phyloP scores from a whole-genome alignment of 1,140 invertebrate species.

The Orius insidiosus region DNA sequence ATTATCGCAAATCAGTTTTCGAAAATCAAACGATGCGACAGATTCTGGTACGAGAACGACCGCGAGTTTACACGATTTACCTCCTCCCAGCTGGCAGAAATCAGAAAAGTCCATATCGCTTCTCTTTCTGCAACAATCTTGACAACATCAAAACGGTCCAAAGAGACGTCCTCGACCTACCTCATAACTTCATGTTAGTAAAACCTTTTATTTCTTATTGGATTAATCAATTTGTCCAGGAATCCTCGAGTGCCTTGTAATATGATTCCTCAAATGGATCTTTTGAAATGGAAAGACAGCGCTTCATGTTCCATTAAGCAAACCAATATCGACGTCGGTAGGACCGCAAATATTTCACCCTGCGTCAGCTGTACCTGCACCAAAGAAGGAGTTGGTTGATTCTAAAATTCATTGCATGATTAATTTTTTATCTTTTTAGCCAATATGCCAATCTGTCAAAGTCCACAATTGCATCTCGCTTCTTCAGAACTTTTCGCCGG shows the following conservation, averaged over 20 bases:
- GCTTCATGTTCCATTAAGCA: conserved; percentile 28
- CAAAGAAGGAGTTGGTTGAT: conserved; percentile 34
- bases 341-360: conserved; percentile 33
- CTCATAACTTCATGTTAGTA: conserved; percentile 75
- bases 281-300: conserved; percentile 31
- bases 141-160: conserved; percentile 76
- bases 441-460: conserved; percentile 34
- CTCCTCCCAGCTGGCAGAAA: conserved; percentile 76
- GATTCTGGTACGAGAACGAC: conserved; percentile 90
- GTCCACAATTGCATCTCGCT: conserved; percentile 34
- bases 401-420: not conserved
- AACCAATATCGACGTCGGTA: conserved; percentile 31
- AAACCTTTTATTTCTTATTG: too few relatives aligned
- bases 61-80: conserved; percentile 67
- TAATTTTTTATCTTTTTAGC: conserved; percentile 24
- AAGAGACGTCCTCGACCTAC: conserved; percentile 69
- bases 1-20: conserved; percentile 88
- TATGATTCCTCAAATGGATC: conserved; percentile 27
- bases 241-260: conserved; percentile 33
- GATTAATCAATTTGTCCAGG: conserved; percentile 23
- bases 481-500: conserved; percentile 25
- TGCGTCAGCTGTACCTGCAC: conserved; percentile 45
- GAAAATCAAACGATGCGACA: conserved; percentile 76
- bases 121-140: conserved; percentile 91
- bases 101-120: conserved; percentile 75